phyloP scores from a whole-genome alignment of 1,140 invertebrate genomes.

The Cyphomyrmex costatus region DNA sequence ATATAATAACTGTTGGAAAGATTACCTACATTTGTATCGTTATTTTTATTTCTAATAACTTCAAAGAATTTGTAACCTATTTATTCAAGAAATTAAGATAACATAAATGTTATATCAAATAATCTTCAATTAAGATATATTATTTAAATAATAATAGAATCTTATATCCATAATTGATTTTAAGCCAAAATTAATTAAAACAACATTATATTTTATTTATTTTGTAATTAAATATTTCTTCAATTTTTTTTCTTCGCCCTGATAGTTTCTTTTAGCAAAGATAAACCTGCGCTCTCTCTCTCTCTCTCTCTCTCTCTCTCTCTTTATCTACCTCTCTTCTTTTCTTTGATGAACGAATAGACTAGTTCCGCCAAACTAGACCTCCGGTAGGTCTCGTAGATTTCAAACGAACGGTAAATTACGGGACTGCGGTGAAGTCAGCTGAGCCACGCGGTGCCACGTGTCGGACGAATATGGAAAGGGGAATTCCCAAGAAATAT shows the following conservation, averaged over 20 bases:
- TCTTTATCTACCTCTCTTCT: not conserved
- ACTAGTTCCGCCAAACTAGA: conserved; percentile 49
- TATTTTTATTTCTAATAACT: not conserved
- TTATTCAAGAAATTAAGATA: not conserved
- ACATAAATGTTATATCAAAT: not conserved
- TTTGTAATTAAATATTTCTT: not conserved
- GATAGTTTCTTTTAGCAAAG: not conserved
- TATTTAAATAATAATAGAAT: not conserved
- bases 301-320: conserved; percentile 14
- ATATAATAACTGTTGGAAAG: not conserved
- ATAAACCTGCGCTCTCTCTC: too few species aligned
- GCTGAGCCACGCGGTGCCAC: conserved; percentile 77
- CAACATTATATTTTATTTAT: not conserved
- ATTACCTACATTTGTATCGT: not conserved
- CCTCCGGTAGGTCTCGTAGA: conserved; percentile 24
- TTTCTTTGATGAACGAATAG: conserved; percentile 5
- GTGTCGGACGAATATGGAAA: conserved; percentile 74
- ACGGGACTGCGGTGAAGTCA: conserved; percentile 68
- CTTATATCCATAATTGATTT: not conserved
- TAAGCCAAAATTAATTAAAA: not conserved
- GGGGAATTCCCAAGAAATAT: conserved; percentile 79
- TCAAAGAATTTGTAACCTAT: conserved; percentile 4
- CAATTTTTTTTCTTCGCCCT: not conserved
- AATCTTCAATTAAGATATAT: not conserved
- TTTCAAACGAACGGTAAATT: conserved; percentile 64